These are phyloP conservation scores for Gobiocypris rarus DNA, from an alignment of 2,113 vertebrate species.

Conservation along the genomic window DNA sequence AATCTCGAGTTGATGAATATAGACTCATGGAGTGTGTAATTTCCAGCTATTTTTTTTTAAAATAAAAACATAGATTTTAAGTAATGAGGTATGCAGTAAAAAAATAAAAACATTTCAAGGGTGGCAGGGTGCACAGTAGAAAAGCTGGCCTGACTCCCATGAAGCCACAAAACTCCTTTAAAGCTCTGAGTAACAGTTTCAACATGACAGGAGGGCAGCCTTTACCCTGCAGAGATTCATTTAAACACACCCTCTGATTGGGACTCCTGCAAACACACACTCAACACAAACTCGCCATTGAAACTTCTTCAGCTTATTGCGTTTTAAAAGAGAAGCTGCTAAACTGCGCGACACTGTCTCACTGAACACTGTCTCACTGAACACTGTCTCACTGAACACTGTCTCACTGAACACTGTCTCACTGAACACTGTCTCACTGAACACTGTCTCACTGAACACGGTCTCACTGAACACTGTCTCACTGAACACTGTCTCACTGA, in stretches of 20 bases:
- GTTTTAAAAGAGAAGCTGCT: not conserved
- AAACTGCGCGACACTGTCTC: not conserved
- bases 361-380: not conserved
- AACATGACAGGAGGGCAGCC: constrained; percentile 7
- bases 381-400: not conserved
- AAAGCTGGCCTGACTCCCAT: too few relatives aligned
- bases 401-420: not conserved
- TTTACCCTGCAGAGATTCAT: constrained; percentile 14
- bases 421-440: too few relatives aligned
- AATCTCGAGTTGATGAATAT: not conserved
- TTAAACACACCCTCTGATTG: not conserved
- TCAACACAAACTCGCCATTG: not conserved
- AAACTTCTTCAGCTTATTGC: not conserved
- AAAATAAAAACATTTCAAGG: too few relatives aligned
- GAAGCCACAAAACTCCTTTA: too few relatives aligned
- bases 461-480: not conserved
- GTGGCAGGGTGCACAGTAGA: too few relatives aligned
- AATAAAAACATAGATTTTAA: too few relatives aligned
- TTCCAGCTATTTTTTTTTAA: too few relatives aligned
- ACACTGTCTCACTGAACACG: not conserved
- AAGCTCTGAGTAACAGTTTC: not conserved
- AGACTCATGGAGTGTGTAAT: not conserved
- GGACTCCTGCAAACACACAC: constrained; percentile 15
- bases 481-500: too few relatives aligned
- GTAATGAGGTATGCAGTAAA: too few relatives aligned